Evolutionary conservation across 2,888 invertebrate species (phyloP).

Genomic region (Lomographa bimaculata): DNA sequence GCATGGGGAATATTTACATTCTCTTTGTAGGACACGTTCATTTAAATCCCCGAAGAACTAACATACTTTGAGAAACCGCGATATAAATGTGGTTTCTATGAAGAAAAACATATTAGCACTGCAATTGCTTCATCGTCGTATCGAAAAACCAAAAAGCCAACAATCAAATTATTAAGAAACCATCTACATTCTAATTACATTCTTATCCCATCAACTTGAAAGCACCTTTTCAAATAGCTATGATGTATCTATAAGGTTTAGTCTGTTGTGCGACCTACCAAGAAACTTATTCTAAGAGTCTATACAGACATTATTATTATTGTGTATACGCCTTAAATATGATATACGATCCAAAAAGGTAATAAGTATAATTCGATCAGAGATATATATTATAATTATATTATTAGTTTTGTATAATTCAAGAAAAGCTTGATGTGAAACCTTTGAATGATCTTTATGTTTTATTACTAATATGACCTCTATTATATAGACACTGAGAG

Average conservation of each 20-base stretch:
- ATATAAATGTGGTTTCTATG: no score
- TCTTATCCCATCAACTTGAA: constrained; percentile 2
- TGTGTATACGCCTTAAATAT: constrained; percentile 14
- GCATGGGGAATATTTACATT: no score
- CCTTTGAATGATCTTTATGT: no score
- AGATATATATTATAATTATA: constrained; percentile 1
- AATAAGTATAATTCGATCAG: constrained; percentile 9
- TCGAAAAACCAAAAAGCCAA: not conserved
- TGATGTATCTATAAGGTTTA: constrained; percentile 6
- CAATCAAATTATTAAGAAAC: not conserved
- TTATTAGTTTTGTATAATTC: not conserved
- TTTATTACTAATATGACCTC: no score
- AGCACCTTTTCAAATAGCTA: constrained; percentile 13
- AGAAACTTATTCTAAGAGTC: not conserved
- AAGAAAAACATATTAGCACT: no score
- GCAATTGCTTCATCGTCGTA: not conserved
- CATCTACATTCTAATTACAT: not conserved
- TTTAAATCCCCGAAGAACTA: no score
- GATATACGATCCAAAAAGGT: constrained; percentile 5
- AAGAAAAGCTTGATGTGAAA: no score
- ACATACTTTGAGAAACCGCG: no score
- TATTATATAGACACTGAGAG: not conserved
- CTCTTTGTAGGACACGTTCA: no score
- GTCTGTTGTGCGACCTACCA: not conserved
- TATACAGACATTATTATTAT: not conserved